Evolutionary conservation across 2,797 vertebrate genomes (phyloP), one percentile per base, ranked within the genome.

Genomic region (Hipposideros larvatus): DNA sequence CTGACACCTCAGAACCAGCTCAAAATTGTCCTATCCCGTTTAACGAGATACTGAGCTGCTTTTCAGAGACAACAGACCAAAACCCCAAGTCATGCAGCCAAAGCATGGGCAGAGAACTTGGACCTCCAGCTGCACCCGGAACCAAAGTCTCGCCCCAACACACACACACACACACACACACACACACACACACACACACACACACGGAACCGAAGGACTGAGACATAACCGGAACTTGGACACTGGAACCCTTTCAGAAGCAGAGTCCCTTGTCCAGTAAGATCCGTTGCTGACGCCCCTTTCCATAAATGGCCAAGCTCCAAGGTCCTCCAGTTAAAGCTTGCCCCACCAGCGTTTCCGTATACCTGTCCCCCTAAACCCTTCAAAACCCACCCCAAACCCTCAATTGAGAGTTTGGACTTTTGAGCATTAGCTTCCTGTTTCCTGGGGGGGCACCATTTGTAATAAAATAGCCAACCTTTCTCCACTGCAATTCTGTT

Each of bases 71-170:
- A 37, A 57, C 70, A 46, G 18, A 14, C 26, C 16, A 2, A n/a
- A 31, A 63, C 28, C 15, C 7, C 11, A 22, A 21, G 79, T 61
- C 41, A n/a, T 0, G 3, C 1, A 4, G 79, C 57, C 79, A 3
- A 65, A 11, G 26, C 18, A 1, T 9, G 41, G 0, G 0, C 28
- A n/a, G 57, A 63, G 41, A 22, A 22, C 41, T 10, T n/a, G 1
- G 79, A 21, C 73, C 73, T 51, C 73, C 73, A n/a, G 73, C 26
- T 4, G 48, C 18, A 18, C 3, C 26, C 11, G 2, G 48, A 53
- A 13, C 46, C 43, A 46, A 31, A 13, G 26, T 13, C 57, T 82
- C 37, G 0, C 55, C 14, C 15, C 57, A 51, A 51, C 48, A 51
- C 48, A 51, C 43, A 26, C 59, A 26, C 41, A 0, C 4, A 26